Evolutionary conservation across 2,113 vertebrate species (phyloP), one percentile per base, ranked within the genome.

Genomic region (Rhodinocichla rosea): DNA sequence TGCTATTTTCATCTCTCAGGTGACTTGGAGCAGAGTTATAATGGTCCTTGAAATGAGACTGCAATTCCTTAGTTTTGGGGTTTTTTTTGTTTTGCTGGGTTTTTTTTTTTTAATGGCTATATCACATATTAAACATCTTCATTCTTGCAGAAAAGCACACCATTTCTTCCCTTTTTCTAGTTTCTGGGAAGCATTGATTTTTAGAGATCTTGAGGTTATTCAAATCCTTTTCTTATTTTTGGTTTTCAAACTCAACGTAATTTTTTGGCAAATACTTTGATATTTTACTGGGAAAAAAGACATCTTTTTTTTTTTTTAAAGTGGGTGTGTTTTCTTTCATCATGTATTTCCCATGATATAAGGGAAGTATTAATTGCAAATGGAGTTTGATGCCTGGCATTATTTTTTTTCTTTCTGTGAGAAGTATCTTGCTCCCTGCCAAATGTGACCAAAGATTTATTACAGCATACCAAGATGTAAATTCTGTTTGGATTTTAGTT

Each of bases 261-360:
- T 15, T 70, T 88, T 86, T 78, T 74, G 3, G 24, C 50, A 83
- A 75, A 57, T 15, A 69, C 3, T 65, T 60, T 50, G 7, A 20
- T 33, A 11, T 37, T 81, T 50, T 71, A 35, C 9, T 40, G 5
- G 1, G 3, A n/a, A n/a, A 65, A 52, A 59, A 22, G 33, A n/a
- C 0, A 2, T 13, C 2, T 10, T 11, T 1, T 33, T 22, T n/a
- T n/a, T 55, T 63, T 85, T 63, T 81, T 15, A 28, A 23, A 27
- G 9, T 60, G 10, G 0, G 1, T 85, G 1, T 50, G 4, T 39
- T 53, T 83, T 81, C 32, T 67, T 84, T 75, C 7, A 23, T 69
- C 9, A 9, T 44, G 7, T 30, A 11, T 30, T 19, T 32, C 28
- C 28, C 52, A 53, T 53, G 27, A 17, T 30, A 13, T 56, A 47